Percentiles rank a stretch among this genome's conserved stretches.
phyloP scores from a whole-genome alignment of 2,888 invertebrate genomes.

The Podabrus alpinus region DNA sequence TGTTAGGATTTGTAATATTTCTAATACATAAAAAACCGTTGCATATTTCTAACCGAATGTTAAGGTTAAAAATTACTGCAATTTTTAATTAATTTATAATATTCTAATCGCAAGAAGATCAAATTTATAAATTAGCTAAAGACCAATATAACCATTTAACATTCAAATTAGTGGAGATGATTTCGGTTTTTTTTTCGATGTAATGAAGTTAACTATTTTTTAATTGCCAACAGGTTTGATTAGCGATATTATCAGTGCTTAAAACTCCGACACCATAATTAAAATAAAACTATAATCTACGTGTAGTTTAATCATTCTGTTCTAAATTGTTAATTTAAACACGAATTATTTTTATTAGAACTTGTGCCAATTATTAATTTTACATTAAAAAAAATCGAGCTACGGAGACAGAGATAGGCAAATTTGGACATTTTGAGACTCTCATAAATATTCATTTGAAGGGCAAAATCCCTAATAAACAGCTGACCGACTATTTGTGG shows the following conservation, averaged over 20 bases:
- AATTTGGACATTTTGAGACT: neutral
- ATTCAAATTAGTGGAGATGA: neutral
- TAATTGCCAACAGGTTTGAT: neutral
- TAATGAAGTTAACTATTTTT: neutral
- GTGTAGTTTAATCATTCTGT: neutral
- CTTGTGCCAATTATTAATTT: neutral
- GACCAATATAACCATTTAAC: neutral
- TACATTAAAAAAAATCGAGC: neutral
- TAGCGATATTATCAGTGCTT: neutral
- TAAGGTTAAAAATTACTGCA: neutral
- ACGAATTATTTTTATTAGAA: neutral
- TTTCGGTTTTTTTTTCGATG: neutral
- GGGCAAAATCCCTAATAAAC: neutral
- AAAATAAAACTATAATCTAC: neutral
- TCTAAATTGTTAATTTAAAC: neutral
- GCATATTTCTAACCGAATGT: neutral
- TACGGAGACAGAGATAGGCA: neutral
- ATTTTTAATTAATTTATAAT: neutral
- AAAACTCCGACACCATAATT: neutral
- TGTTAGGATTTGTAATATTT: neutral
- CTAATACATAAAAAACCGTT: neutral
- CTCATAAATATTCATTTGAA: neutral
- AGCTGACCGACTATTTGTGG: neutral
- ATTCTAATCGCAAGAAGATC: neutral
- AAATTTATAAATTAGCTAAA: neutral